These are phyloP conservation scores for Masnerella sp. DNA, from an alignment of 2,888 invertebrate genomes.

Conservation along the genomic window DNA sequence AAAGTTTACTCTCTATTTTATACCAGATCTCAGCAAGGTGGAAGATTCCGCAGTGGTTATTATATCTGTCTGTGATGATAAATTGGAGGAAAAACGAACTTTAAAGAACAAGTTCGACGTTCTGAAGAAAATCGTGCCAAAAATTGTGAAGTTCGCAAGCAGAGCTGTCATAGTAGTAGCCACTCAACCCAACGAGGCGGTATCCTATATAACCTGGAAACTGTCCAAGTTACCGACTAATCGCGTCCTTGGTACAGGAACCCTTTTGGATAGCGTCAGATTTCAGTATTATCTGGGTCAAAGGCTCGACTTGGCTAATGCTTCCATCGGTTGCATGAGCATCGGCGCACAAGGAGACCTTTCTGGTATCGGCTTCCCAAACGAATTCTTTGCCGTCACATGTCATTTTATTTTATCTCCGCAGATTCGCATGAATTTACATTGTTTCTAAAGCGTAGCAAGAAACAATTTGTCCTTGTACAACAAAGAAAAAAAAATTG, in stretches of 20 bases:
- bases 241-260: conserved; percentile 81
- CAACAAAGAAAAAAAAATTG: conserved; percentile 3
- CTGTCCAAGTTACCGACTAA: conserved; percentile 80
- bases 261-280: conserved; percentile 80
- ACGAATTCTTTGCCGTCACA: conserved; percentile 47
- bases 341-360: conserved; percentile 81
- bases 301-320: conserved; percentile 78
- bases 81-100: conserved; percentile 60
- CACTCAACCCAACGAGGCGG: conserved; percentile 78
- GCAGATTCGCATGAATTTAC: conserved; percentile 37
- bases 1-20: too few relatives aligned
- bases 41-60: conserved; percentile 71
- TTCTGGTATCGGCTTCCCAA: conserved; percentile 65
- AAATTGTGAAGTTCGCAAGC: conserved; percentile 68
- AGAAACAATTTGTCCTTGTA: conserved; percentile 22
- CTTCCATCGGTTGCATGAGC: conserved; percentile 79
- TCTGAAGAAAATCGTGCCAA: conserved; percentile 69
- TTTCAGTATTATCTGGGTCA: conserved; percentile 80
- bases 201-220: conserved; percentile 81
- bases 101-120: conserved; percentile 67
- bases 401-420: conserved; percentile 38
- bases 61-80: conserved; percentile 65
- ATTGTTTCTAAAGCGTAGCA: conserved; percentile 25
- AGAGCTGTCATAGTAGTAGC: conserved; percentile 69
- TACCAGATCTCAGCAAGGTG: conserved; percentile 68